Conservation (phyloP, 2,797 vertebrate genomes). For the Allobates femoralis region DNA sequence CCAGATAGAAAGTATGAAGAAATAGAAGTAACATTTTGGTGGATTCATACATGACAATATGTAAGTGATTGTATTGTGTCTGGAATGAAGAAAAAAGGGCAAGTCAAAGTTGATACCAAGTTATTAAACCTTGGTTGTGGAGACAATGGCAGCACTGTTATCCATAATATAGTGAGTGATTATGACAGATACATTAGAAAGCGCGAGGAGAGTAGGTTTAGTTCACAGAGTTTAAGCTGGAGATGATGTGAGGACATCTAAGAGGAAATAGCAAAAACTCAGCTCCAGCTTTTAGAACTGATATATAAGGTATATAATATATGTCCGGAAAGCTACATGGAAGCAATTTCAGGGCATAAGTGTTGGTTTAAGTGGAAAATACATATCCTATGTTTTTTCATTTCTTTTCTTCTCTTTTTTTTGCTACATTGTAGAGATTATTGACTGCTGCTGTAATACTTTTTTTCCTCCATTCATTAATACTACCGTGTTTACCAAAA, state of each 20-base stretch:
- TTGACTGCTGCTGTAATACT: neutral
- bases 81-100: conserved; percentile 2
- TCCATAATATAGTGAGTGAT: neutral
- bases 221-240: neutral
- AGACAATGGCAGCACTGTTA: conserved; percentile 21
- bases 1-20: conserved; percentile 6
- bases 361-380: neutral
- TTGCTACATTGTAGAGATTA: neutral
- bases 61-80: neutral
- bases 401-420: no score
- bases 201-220: conserved; percentile 6
- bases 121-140: neutral
- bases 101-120: neutral
- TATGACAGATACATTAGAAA: conserved; percentile 13
- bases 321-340: neutral
- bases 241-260: conserved; percentile 24
- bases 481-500: no score
- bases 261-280: conserved; percentile 17
- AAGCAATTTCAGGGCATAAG: neutral
- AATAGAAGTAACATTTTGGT: neutral
- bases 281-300: neutral
- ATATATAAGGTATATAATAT: neutral
- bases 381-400: neutral
- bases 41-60: neutral
- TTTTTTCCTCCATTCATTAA: neutral